A percentile compares a stretch with the other conserved stretches of the same genome.
Evolutionary conservation across 2,888 invertebrate genomes (phyloP).

Genomic region (Hipparchia sbordonii): DNA sequence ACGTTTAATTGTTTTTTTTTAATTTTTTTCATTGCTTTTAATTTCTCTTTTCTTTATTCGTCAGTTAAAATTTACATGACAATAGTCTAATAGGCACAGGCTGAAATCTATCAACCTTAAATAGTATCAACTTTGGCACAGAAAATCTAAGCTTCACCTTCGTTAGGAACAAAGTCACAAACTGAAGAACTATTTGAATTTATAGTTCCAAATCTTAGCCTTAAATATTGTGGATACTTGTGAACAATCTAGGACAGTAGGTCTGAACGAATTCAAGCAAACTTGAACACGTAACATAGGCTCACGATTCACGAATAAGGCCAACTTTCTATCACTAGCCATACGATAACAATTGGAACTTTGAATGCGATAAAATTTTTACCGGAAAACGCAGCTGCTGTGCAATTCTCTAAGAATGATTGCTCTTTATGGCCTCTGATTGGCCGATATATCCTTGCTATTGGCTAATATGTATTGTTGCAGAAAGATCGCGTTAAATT

Average conservation of each 20-base stretch:
- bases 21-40: too few relatives aligned
- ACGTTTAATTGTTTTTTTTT: too few relatives aligned
- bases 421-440: too few relatives aligned
- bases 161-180: background rate
- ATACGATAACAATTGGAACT: background rate
- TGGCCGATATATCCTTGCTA: too few relatives aligned
- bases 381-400: too few relatives aligned
- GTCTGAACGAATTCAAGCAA: slow-evolving; percentile 22
- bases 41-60: too few relatives aligned
- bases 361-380: background rate
- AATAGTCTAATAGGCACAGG: too few relatives aligned
- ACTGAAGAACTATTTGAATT: slow-evolving; percentile 8
- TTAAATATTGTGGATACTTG: slow-evolving; percentile 23
- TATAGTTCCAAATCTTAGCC: slow-evolving; percentile 5
- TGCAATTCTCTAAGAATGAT: too few relatives aligned
- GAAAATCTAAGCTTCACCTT: slow-evolving; percentile 1
- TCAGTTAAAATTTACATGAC: too few relatives aligned
- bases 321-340: background rate
- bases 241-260: slow-evolving; percentile 24
- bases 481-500: too few relatives aligned
- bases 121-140: slow-evolving; percentile 2
- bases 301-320: background rate
- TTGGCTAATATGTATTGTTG: too few relatives aligned
- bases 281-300: slow-evolving; percentile 14
- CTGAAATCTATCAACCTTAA: too few relatives aligned